phyloP scores from a whole-genome alignment of 2,113 vertebrate species.

The Mastomys natalensis region DNA sequence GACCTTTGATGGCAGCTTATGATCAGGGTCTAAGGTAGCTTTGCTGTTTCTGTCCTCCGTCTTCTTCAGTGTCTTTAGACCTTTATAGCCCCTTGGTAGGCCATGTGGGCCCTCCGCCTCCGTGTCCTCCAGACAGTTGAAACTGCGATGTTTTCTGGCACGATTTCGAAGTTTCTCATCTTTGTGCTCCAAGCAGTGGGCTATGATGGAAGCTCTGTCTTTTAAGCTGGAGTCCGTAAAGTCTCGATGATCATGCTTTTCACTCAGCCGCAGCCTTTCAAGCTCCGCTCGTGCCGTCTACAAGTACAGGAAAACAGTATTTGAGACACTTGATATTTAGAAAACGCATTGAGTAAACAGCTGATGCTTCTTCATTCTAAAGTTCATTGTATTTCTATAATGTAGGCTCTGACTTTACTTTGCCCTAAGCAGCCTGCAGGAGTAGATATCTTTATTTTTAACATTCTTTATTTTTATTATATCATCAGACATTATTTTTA shows the following conservation, averaged over 20 bases:
- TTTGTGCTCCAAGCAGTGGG: slow-evolving; percentile 85
- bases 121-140: slow-evolving; percentile 78
- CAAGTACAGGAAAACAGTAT: slow-evolving; percentile 65
- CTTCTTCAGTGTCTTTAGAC: slow-evolving; percentile 75
- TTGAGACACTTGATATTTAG: slow-evolving; percentile 43
- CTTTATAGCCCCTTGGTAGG: slow-evolving; percentile 69
- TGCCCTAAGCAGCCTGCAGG: background rate
- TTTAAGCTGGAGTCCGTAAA: slow-evolving; percentile 77
- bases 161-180: slow-evolving; percentile 81
- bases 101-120: slow-evolving; percentile 35
- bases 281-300: slow-evolving; percentile 80
- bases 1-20: slow-evolving; percentile 89
- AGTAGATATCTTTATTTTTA: background rate
- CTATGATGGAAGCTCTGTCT: slow-evolving; percentile 83
- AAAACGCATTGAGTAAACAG: slow-evolving; percentile 40
- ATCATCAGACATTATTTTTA: too few species aligned
- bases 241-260: slow-evolving; percentile 45
- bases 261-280: slow-evolving; percentile 62
- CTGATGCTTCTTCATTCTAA: background rate
- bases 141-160: slow-evolving; percentile 77
- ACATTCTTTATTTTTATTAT: background rate
- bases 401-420: slow-evolving; percentile 37
- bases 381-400: slow-evolving; percentile 64
- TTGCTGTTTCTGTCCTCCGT: slow-evolving; percentile 76
- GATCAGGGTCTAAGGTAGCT: slow-evolving; percentile 75